phyloP scores from a whole-genome alignment of 2,888 invertebrate genomes.

The Lepidocyrtinus sp. region DNA sequence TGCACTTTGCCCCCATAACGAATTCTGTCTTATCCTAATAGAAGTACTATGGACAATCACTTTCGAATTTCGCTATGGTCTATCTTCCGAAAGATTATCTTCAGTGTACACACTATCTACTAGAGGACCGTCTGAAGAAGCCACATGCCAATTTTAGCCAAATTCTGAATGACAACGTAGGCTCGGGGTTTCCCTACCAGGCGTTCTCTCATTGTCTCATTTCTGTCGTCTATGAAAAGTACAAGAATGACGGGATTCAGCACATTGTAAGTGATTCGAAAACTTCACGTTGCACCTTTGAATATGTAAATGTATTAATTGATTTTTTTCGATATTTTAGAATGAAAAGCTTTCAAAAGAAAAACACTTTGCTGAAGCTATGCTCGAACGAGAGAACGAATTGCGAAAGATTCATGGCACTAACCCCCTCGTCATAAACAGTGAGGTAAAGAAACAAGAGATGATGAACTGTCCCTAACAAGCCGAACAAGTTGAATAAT shows the following conservation, averaged over 20 bases:
- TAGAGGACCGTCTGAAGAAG: not conserved
- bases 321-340: not conserved
- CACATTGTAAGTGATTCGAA: not conserved
- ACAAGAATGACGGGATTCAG: not conserved
- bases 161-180: constrained; percentile 9
- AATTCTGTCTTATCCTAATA: constrained; percentile 8
- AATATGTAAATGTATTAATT: not conserved
- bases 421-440: not conserved
- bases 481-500: not conserved
- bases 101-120: constrained; percentile 29
- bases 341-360: not conserved
- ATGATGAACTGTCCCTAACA: not conserved
- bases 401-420: constrained; percentile 29
- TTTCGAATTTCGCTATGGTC: constrained; percentile 26
- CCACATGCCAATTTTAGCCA: not conserved
- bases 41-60: constrained; percentile 41
- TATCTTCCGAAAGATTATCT: constrained; percentile 32
- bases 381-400: constrained; percentile 49
- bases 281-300: not conserved
- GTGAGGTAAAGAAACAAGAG: constrained; percentile 13
- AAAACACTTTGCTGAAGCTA: constrained; percentile 18
- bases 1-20: not conserved
- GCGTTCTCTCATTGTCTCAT: constrained; percentile 39
- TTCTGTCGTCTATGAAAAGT: constrained; percentile 19
- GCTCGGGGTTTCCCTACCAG: not conserved